phyloP scores from a whole-genome alignment of 2,888 invertebrate species.

The Nezara viridula region DNA sequence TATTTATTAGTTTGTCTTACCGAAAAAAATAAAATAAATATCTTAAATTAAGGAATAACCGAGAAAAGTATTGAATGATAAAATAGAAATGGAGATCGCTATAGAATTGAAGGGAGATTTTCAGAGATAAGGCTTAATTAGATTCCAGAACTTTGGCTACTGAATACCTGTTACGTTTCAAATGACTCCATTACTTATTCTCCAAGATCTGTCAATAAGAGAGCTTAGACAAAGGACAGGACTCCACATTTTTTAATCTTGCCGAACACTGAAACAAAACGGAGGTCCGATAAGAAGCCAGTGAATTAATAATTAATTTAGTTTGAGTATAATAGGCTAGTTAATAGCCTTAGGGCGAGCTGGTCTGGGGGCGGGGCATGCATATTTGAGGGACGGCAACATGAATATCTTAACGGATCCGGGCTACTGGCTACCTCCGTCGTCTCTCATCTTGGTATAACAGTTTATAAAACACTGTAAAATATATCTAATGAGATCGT shows the following conservation, averaged over 20 bases:
- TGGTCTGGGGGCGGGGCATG: background rate
- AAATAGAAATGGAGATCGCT: background rate
- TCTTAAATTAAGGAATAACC: background rate
- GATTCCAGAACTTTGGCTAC: background rate
- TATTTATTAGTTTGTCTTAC: too few relatives aligned
- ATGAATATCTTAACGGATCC: background rate
- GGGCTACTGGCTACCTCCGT: background rate
- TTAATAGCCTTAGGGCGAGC: constrained; percentile 36
- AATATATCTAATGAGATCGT: background rate
- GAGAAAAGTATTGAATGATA: background rate
- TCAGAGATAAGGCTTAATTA: background rate
- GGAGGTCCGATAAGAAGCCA: background rate
- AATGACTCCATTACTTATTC: background rate
- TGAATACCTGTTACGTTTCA: constrained; percentile 23
- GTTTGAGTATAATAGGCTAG: constrained; percentile 38
- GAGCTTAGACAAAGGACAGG: background rate
- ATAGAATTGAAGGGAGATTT: background rate
- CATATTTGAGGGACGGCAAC: constrained; percentile 1
- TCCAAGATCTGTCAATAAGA: background rate
- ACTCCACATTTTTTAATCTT: background rate
- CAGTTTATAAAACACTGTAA: background rate
- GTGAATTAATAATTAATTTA: constrained; percentile 24
- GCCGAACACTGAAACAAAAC: background rate
- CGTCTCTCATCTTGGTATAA: background rate
- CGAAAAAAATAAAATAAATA: too few relatives aligned